phyloP scores from a whole-genome alignment of 1,140 invertebrate genomes.

The Copidosoma floridanum region DNA sequence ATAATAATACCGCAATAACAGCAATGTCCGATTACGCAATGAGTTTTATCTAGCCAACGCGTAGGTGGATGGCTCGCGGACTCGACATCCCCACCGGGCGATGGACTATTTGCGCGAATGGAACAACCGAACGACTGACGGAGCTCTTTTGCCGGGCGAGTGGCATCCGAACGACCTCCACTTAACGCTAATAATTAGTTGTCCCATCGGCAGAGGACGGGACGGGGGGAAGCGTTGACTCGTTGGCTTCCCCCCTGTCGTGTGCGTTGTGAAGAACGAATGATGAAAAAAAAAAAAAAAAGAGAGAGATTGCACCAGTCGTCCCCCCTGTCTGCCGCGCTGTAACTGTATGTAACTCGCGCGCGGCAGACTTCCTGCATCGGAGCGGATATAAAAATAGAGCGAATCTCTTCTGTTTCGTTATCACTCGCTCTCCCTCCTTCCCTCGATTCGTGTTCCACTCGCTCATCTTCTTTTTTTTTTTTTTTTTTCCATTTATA shows the following conservation, averaged over 20 bases:
- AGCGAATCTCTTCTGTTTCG: constrained; percentile 31
- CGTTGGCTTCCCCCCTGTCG: constrained; percentile 13
- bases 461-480: background rate
- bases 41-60: too few relatives aligned
- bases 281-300: background rate
- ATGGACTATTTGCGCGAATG: constrained; percentile 31
- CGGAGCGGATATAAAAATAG: constrained; percentile 42
- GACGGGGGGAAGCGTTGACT: too few relatives aligned
- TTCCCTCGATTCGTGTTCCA: background rate
- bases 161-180: constrained; percentile 32
- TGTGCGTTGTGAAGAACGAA: background rate
- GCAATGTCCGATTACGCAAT: constrained; percentile 43
- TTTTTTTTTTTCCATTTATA: background rate
- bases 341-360: too few relatives aligned
- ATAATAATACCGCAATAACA: too few relatives aligned
- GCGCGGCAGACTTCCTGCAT: constrained; percentile 21
- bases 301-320: background rate
- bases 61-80: too few relatives aligned
- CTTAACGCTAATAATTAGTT: constrained; percentile 44
- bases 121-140: background rate
- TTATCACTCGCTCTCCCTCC: constrained; percentile 21
- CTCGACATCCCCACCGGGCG: constrained; percentile 35
- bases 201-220: background rate
- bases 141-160: too few relatives aligned
- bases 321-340: background rate